Evolutionary conservation across 2,113 vertebrate genomes (phyloP).

Genomic region (Varanus komodoensis): DNA sequence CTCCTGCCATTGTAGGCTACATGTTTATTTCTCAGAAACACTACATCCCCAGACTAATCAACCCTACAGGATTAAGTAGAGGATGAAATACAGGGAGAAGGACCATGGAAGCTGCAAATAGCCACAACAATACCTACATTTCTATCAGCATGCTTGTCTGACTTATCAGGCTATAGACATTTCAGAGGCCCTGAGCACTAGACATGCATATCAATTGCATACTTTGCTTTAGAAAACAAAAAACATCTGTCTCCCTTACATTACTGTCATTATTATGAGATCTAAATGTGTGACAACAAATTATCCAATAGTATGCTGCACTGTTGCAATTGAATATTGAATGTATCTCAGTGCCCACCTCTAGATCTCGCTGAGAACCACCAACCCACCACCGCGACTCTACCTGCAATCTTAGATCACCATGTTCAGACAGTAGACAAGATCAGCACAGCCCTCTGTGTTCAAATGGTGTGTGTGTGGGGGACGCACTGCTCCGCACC

Average conservation of each 20-base stretch:
- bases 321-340: background rate
- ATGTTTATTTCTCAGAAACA: background rate
- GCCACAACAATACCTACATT: background rate
- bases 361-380: background rate
- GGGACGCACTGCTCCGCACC: too few relatives aligned
- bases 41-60: too few relatives aligned
- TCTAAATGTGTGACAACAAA: background rate
- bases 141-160: background rate
- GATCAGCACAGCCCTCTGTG: background rate
- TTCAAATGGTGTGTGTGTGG: background rate
- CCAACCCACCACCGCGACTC: background rate
- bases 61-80: too few relatives aligned
- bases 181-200: background rate
- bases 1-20: background rate
- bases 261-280: background rate
- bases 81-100: too few relatives aligned
- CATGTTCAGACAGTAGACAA: background rate
- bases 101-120: too few relatives aligned
- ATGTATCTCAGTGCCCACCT: background rate
- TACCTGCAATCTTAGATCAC: background rate
- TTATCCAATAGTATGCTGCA: background rate
- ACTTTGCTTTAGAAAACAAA: background rate
- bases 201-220: background rate
- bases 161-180: background rate
- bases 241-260: background rate